A percentile compares a stretch with the other conserved stretches of the same genome.
Evolutionary conservation across 2,888 invertebrate species (phyloP).

Genomic region (Eupsilia transversa): DNA sequence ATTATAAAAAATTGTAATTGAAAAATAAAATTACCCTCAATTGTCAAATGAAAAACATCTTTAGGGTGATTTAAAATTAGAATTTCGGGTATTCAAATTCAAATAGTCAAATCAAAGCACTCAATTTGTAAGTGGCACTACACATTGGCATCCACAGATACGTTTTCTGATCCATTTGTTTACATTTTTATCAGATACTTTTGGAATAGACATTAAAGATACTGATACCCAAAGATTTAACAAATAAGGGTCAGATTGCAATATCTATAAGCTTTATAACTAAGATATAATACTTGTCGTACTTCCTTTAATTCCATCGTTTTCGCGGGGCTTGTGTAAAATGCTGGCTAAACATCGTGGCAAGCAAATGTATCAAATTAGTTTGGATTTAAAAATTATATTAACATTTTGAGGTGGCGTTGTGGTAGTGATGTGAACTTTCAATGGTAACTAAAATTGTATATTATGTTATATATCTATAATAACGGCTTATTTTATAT

Average conservation of each 20-base stretch:
- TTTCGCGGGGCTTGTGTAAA: constrained; percentile 45
- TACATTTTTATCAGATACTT: neutral
- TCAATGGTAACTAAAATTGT: neutral
- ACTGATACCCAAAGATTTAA: neutral
- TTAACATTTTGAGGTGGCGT: neutral
- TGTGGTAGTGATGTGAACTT: constrained; percentile 8
- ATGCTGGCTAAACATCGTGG: constrained; percentile 44
- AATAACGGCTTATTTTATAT: neutral
- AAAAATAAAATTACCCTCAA: too few species aligned
- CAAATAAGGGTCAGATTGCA: constrained; percentile 3
- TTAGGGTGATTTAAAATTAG: too few species aligned
- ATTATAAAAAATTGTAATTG: too few species aligned
- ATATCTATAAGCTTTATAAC: constrained; percentile 24
- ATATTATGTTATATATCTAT: neutral
- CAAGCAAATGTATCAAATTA: constrained; percentile 58
- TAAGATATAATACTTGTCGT: constrained; percentile 29
- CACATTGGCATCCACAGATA: neutral
- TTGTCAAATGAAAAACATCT: too few species aligned
- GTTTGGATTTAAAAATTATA: constrained; percentile 11
- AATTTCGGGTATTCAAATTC: too few species aligned
- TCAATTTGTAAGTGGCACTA: too few species aligned
- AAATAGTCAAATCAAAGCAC: too few species aligned
- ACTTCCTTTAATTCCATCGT: constrained; percentile 55
- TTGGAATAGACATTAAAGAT: neutral
- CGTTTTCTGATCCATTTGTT: neutral